Conservation (phyloP, 2,888 invertebrate species). For the Colostygia pectinataria region DNA sequence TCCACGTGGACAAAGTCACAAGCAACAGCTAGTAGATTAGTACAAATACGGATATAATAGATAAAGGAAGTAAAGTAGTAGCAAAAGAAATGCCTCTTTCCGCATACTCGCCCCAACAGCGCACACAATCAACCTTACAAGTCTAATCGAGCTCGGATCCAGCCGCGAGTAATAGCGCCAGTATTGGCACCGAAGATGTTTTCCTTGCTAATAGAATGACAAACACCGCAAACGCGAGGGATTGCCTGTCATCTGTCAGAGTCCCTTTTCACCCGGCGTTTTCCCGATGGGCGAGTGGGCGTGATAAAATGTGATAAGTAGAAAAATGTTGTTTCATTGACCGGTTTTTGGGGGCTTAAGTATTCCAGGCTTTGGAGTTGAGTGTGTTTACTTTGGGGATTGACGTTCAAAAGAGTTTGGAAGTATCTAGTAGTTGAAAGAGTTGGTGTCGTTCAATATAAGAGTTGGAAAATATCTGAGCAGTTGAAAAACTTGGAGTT, state of each 20-base stretch:
- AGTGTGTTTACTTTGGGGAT: constrained; percentile 18
- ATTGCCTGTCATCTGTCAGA: constrained; percentile 67
- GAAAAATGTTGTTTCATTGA: constrained; percentile 34
- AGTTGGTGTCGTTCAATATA: constrained; percentile 18
- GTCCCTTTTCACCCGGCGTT: constrained; percentile 49
- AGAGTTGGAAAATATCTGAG: constrained; percentile 5
- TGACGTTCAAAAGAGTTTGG: constrained; percentile 17
- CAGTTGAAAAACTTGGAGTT: constrained; percentile 1
- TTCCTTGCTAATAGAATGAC: constrained; percentile 72
- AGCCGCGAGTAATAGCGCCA: constrained; percentile 18
- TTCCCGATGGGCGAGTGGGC: constrained; percentile 27
- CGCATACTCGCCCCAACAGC: constrained; percentile 12
- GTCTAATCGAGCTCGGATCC: constrained; percentile 18
- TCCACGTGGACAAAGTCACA: no score
- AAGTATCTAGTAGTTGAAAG: constrained; percentile 7
- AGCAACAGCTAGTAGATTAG: no score
- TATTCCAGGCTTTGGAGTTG: neutral
- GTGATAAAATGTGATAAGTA: constrained; percentile 30
- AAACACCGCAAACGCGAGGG: constrained; percentile 60
- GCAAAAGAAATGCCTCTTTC: constrained; percentile 12
- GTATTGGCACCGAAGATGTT: constrained; percentile 52
- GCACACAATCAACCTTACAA: constrained; percentile 20
- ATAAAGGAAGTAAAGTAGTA: neutral
- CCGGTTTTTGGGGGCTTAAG: constrained; percentile 23
- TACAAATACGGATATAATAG: no score